Evolutionary conservation across 2,888 invertebrate species (phyloP), one percentile per base, ranked within the genome.

Genomic region (Drosophila birchii): DNA sequence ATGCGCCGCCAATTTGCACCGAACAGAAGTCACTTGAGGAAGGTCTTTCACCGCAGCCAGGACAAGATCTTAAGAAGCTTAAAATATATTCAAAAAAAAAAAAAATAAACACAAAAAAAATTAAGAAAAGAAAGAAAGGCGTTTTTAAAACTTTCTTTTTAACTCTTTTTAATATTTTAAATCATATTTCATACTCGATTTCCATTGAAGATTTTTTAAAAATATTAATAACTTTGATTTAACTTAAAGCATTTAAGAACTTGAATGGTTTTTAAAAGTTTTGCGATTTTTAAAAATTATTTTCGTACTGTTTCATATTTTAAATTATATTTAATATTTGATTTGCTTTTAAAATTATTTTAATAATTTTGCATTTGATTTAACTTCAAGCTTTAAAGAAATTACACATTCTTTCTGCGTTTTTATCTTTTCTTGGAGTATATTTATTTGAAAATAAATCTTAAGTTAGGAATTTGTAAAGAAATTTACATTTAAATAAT

Each of bases 1-100:
- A 45, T 64, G 53, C 66, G 66, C 16, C 53, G 54, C 26, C 45
- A 54, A 63, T 64, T 53, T 11, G 5, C 20, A 39, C 29, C 39
- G 11, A 39, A 41, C n/a, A 41, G 54, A 32, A 32, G 20, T 3
- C 5, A 51, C 44, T 63, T 49, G 47, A 23, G 45, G 60, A 63
- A 63, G 60, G 47, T 49, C 63, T 47, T 39, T 26, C 16, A 20
- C 57, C 29, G 3, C 16, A 34, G 6, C 16, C 16, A 26, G 55
- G 14, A 16, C 26, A 26, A 16, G 45, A 45, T 16, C 26, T 26
- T 23, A 0, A 4, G 23, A 9, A 1, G 16, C 2, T 26, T 9
- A 0, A 8, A 23, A 23, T 14, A 4, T 23, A 44, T 23, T 44
- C 0, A 3, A 43, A 43, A 20, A 2, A 43, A 43, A 12, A 43